A percentile compares a stretch with the other conserved stretches of the same genome.
These are phyloP conservation scores for Lasiommata megera DNA, from an alignment of 2,888 invertebrate species.

Conservation along the genomic window DNA sequence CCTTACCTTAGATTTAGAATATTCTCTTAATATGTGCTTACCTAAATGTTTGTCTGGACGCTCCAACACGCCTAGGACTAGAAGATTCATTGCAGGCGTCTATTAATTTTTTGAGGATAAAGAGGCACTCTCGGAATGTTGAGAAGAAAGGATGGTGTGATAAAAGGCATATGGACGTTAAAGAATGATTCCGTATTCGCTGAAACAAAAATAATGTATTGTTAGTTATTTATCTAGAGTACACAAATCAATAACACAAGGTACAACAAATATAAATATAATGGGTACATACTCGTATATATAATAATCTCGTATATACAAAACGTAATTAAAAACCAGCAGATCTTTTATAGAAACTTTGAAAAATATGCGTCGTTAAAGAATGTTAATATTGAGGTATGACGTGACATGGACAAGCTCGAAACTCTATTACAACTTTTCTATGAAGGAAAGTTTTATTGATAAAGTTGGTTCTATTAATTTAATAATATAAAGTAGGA, in stretches of 20 bases:
- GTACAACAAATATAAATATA: no score
- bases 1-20: background rate
- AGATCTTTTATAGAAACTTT: background rate
- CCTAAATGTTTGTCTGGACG: slow-evolving; percentile 93
- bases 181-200: slow-evolving; percentile 93
- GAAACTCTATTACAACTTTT: slow-evolving; percentile 6
- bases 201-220: slow-evolving; percentile 49
- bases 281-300: no score
- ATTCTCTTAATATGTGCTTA: slow-evolving; percentile 54
- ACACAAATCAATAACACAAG: no score
- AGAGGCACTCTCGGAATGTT: slow-evolving; percentile 98
- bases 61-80: slow-evolving; percentile 92
- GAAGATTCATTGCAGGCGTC: slow-evolving; percentile 98
- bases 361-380: background rate
- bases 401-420: background rate
- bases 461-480: background rate
- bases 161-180: slow-evolving; percentile 98
- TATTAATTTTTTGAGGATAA: slow-evolving; percentile 96
- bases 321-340: no score
- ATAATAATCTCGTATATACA: no score
- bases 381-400: background rate
- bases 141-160: slow-evolving; percentile 99
- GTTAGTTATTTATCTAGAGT: no score
- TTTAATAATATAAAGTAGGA: background rate
- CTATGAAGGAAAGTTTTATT: slow-evolving; percentile 3